These are phyloP conservation scores for Bombus haemorrhoidalis DNA, from an alignment of 1,140 invertebrate genomes.

Conservation along the genomic window DNA sequence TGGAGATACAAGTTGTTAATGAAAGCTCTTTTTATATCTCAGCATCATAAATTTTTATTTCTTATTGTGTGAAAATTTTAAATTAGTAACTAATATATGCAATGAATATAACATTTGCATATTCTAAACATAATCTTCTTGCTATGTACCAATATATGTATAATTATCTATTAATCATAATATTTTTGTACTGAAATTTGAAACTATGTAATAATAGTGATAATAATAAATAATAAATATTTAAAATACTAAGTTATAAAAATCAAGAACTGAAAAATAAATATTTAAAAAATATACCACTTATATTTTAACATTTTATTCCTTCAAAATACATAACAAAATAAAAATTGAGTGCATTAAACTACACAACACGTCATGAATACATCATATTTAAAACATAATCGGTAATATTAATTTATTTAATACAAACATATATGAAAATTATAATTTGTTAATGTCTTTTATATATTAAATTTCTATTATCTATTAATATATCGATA, in stretches of 20 bases:
- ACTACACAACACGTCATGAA: too few species aligned
- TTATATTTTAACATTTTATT: background rate
- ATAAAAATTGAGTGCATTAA: background rate
- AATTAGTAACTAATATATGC: background rate
- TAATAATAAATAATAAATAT: background rate
- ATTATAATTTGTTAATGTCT: background rate
- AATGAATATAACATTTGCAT: background rate
- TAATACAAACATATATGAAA: background rate
- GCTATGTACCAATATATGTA: conserved; percentile 16
- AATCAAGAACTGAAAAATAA: conserved; percentile 6
- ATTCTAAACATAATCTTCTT: conserved; percentile 24
- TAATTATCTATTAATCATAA: conserved; percentile 9
- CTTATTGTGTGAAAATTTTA: background rate
- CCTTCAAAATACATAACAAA: background rate
- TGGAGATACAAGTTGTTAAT: background rate
- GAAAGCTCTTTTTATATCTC: background rate
- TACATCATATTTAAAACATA: background rate
- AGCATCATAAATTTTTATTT: background rate
- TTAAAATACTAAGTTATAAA: background rate
- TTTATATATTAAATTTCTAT: too few species aligned
- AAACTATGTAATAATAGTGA: conserved; percentile 13
- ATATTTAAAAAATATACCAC: background rate
- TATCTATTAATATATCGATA: too few species aligned
- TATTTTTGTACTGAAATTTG: conserved; percentile 31
- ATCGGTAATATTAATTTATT: background rate